Base-by-base conservation (phyloP, 2,888 invertebrate genomes). In the Thalpophila matura region DNA sequence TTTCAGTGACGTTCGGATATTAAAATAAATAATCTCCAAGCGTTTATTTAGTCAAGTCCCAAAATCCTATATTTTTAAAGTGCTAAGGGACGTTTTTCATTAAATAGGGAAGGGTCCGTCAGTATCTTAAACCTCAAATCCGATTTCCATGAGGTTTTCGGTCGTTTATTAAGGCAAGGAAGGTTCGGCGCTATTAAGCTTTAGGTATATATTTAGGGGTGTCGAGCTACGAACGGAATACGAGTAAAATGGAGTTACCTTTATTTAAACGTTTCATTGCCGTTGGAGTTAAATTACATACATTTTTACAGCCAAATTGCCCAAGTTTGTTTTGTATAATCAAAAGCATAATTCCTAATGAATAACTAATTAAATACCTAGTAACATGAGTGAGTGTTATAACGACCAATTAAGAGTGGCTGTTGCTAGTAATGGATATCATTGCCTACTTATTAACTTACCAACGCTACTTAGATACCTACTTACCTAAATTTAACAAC, bases 81-180 rank as follows among this genome's bases (percentile, higher is more conserved):
- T 24, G 37, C 50, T 43, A 10, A 42, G 33, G 20, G 24, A 51
- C 46, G 42, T 26, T 51, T 55, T 51, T 51, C 42, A 51, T 72
- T 70, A 66, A 26, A 35, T 38, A 47, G 26, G 67, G 42, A 72
- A 51, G 60, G 69, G 50, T 60, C 66, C 22, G 65, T 60, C 46
- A 46, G 59, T 66, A 47, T 66, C 51, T 70, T 43, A 47, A 61
- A 47, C 38, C 61, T 55, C 26, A 61, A 72, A 72, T 56, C 66
- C 42, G 67, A 66, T 70, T 66, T 51, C 38, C 73, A 72, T 53
- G 73, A 66, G 73, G 51, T 72, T 70, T 66, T 66, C 51, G 26
- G 42, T 55, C 73, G 47, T 72, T 70, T 70, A 72, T 61, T 61
- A 61, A 27, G 50, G 46, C 56, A 61, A 27, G 50, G 46, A 53